phyloP scores from a whole-genome alignment of 2,888 invertebrate species.

The Campaea margaritaria region DNA sequence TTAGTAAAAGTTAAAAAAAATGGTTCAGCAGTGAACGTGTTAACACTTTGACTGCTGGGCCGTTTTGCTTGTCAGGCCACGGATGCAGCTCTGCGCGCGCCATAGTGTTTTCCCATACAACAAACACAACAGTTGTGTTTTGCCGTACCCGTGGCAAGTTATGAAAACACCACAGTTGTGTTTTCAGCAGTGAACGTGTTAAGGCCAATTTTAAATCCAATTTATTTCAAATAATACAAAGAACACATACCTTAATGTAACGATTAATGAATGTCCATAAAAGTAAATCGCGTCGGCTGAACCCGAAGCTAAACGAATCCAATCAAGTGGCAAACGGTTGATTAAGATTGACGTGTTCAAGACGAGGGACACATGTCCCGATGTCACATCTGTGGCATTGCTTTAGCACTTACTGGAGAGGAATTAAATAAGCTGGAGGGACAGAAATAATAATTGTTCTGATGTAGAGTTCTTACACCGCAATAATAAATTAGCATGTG shows the following conservation, averaged over 20 bases:
- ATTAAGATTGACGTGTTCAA: conserved; percentile 58
- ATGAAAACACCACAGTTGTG: too few relatives aligned
- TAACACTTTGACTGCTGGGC: too few relatives aligned
- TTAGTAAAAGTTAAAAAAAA: too few relatives aligned
- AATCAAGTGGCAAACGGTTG: conserved; percentile 50
- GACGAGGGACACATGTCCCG: conserved; percentile 33
- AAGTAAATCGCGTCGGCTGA: conserved; percentile 32
- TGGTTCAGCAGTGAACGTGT: too few relatives aligned
- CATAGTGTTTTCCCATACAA: too few relatives aligned
- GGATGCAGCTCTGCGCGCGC: too few relatives aligned
- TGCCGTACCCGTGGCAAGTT: too few relatives aligned
- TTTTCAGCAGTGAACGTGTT: too few relatives aligned
- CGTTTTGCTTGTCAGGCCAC: too few relatives aligned
- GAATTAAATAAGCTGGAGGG: conserved; percentile 16
- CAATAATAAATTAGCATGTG: neutral
- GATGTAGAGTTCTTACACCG: neutral
- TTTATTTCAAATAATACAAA: neutral
- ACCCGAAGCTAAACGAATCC: conserved; percentile 46
- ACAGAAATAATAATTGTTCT: conserved; percentile 10
- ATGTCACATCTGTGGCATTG: conserved; percentile 26
- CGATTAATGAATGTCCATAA: conserved; percentile 7
- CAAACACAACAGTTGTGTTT: too few relatives aligned
- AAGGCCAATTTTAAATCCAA: too few relatives aligned
- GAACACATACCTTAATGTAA: conserved; percentile 1
- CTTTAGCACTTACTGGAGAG: conserved; percentile 34